phyloP scores from a whole-genome alignment of 2,797 vertebrate species.

The Coracias cyanogaster region DNA sequence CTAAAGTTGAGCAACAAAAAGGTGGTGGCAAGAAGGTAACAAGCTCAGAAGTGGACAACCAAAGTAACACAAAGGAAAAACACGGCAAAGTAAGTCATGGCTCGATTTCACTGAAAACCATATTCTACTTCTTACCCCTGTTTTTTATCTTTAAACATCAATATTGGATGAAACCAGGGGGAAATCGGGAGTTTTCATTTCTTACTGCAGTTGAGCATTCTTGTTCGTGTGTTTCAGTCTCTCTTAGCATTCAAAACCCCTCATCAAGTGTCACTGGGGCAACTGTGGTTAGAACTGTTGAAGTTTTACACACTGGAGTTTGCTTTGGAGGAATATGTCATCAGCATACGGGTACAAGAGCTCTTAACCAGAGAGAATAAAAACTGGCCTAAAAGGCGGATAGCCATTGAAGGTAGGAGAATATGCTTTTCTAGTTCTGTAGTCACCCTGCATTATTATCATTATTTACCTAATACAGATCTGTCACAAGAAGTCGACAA shows the following conservation, averaged over 20 bases:
- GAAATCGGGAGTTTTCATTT: neutral
- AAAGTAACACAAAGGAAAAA: constrained; percentile 78
- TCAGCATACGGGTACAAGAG: constrained; percentile 93
- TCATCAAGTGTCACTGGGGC: constrained; percentile 86
- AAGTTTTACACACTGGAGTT: constrained; percentile 99
- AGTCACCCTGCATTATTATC: neutral
- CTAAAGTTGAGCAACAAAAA: constrained; percentile 85
- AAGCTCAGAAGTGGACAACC: constrained; percentile 74
- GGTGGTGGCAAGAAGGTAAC: constrained; percentile 73
- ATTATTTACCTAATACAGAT: neutral
- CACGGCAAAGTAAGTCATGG: constrained; percentile 87
- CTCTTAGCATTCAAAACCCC: constrained; percentile 81
- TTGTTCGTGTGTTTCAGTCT: constrained; percentile 80
- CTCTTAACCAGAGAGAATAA: constrained; percentile 92
- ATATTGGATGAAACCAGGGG: neutral
- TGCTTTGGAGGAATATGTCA: constrained; percentile 93
- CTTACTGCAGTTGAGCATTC: constrained; percentile 8
- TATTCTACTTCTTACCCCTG: neutral
- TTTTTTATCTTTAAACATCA: constrained; percentile 39
- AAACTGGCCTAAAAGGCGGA: constrained; percentile 96
- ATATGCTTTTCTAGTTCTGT: neutral
- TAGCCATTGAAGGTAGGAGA: constrained; percentile 94
- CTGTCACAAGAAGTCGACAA: neutral
- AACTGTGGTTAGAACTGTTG: constrained; percentile 95
- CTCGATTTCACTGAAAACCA: constrained; percentile 4